Conservation (phyloP, 92 coral and sea anemone species). For the Diadumene lineata region DNA sequence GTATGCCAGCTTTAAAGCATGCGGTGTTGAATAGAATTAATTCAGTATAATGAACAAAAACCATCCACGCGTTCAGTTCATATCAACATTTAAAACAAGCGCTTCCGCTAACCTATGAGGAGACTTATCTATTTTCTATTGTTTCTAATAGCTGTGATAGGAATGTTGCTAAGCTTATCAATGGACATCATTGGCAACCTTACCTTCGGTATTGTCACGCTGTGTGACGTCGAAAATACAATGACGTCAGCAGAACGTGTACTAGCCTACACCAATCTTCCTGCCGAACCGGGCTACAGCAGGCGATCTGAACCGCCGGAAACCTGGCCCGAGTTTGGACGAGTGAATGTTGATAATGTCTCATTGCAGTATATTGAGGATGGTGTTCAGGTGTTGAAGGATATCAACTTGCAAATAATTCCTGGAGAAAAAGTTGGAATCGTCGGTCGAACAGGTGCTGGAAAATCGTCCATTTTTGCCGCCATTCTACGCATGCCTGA, state of each 20-base stretch:
- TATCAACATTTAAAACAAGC: too few relatives aligned
- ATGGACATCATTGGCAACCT: neutral
- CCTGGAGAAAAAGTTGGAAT: constrained; percentile 34
- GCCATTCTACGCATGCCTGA: constrained; percentile 56
- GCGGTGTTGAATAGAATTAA: too few relatives aligned
- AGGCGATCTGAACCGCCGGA: constrained; percentile 2
- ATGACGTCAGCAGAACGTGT: constrained; percentile 49
- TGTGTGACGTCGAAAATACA: constrained; percentile 25
- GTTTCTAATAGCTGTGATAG: constrained; percentile 9
- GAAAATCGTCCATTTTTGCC: constrained; percentile 46
- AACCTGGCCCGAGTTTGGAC: constrained; percentile 32
- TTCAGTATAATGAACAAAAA: too few relatives aligned
- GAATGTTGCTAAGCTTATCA: constrained; percentile 17
- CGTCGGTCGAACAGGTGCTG: constrained; percentile 53
- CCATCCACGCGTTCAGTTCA: too few relatives aligned
- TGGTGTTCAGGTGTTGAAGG: constrained; percentile 34
- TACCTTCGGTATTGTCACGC: constrained; percentile 10
- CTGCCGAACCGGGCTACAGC: constrained; percentile 33
- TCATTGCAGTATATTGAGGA: constrained; percentile 38
- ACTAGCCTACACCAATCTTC: constrained; percentile 24
- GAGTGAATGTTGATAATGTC: constrained; percentile 17
- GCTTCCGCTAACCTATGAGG: neutral
- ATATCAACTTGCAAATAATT: constrained; percentile 25
- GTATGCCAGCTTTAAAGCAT: too few relatives aligned
- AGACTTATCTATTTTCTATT: neutral